Percentiles rank a stretch among this genome's conserved stretches.
phyloP scores from a whole-genome alignment of 2,797 vertebrate genomes.

The Onychomys torridus region DNA sequence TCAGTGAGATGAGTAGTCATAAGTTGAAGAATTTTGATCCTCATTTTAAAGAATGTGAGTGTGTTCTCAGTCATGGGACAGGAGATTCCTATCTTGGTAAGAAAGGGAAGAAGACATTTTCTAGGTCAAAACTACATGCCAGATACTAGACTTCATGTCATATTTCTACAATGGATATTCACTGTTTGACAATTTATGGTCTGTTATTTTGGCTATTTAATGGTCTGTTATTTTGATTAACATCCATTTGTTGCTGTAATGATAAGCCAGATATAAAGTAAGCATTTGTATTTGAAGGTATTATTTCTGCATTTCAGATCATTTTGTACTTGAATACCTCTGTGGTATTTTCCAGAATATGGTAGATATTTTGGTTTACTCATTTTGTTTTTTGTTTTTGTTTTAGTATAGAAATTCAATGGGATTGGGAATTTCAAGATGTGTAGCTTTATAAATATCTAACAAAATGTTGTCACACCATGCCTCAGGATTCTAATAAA shows the following conservation, averaged over 20 bases:
- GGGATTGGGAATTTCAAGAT: neutral
- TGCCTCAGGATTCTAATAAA: neutral
- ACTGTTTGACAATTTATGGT: neutral
- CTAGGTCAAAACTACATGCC: neutral
- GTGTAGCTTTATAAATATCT: neutral
- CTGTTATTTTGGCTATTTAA: neutral
- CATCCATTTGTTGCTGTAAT: neutral
- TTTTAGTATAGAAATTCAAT: neutral
- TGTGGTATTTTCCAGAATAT: neutral
- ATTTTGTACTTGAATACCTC: neutral
- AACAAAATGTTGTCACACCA: neutral
- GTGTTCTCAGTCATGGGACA: neutral
- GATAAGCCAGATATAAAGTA: neutral
- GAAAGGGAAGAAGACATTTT: neutral
- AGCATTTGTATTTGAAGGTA: neutral
- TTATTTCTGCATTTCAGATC: neutral
- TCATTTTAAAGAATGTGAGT: neutral
- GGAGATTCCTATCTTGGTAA: neutral
- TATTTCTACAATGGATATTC: neutral
- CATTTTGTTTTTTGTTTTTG: neutral
- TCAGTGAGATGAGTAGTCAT: neutral
- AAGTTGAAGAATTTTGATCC: neutral
- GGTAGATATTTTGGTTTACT: neutral
- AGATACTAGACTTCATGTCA: neutral
- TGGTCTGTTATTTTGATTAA: neutral